Conservation (phyloP, 2,797 vertebrate genomes). For the Rhinatrema bivittatum region DNA sequence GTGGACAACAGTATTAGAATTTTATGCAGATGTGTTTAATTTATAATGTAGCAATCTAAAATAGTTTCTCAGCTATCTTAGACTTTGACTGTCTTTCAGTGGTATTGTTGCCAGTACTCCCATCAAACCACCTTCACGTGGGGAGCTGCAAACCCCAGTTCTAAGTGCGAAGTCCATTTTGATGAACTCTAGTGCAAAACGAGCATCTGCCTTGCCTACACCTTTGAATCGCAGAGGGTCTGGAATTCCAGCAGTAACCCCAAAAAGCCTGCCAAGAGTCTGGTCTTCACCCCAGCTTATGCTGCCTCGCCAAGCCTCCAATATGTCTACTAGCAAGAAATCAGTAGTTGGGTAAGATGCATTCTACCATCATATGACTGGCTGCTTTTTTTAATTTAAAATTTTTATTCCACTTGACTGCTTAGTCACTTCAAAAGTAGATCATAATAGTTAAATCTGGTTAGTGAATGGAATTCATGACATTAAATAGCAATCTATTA, state of each 20-base stretch:
- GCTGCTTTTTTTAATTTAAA: no score
- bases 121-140: slow-evolving; percentile 10
- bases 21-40: no score
- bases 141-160: slow-evolving; percentile 24
- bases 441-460: no score
- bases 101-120: slow-evolving; percentile 35
- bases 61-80: neutral
- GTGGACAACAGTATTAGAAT: no score
- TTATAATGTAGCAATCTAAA: no score
- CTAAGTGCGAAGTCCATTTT: slow-evolving; percentile 8
- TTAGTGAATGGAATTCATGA: no score
- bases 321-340: slow-evolving; percentile 17
- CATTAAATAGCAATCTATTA: no score
- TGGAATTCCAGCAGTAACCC: slow-evolving; percentile 50
- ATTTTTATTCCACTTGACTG: no score
- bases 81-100: slow-evolving; percentile 18
- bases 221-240: slow-evolving; percentile 53
- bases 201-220: slow-evolving; percentile 65
- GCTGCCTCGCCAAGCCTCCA: neutral
- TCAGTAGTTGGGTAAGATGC: slow-evolving; percentile 48
- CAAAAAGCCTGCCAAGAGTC: slow-evolving; percentile 33
- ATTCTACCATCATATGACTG: no score
- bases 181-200: slow-evolving; percentile 42
- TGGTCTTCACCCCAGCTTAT: neutral
- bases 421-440: no score